A percentile compares a stretch with the other conserved stretches of the same genome.
Conservation (phyloP, 2,888 invertebrate species). For the Sericinus montela region DNA sequence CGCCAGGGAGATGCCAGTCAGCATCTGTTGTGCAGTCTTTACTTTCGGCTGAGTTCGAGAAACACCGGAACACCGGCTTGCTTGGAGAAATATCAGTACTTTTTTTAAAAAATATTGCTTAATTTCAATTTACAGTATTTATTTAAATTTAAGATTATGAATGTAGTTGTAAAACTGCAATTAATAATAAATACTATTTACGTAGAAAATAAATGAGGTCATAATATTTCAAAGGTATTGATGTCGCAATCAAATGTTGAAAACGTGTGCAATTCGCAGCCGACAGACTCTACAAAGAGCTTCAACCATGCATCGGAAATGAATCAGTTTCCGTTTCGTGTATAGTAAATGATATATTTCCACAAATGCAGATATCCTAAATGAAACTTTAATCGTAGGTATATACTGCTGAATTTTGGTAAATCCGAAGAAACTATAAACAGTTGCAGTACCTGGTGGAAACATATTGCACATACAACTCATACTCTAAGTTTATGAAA, state of each 20-base stretch:
- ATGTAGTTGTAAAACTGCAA: no score
- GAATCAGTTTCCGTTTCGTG: constrained; percentile 75
- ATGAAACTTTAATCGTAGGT: constrained; percentile 42
- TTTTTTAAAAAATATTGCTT: constrained; percentile 23
- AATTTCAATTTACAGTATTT: constrained; percentile 2
- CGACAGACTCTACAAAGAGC: constrained; percentile 74
- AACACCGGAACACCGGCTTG: constrained; percentile 25
- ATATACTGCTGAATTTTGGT: constrained; percentile 40
- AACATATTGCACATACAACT: constrained; percentile 49
- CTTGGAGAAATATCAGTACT: constrained; percentile 29
- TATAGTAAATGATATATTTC: constrained; percentile 68
- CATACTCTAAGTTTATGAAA: constrained; percentile 41
- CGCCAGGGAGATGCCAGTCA: constrained; percentile 70
- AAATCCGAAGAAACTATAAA: constrained; percentile 38
- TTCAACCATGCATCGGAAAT: constrained; percentile 76
- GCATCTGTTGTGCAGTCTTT: constrained; percentile 64
- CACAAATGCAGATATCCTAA: constrained; percentile 41
- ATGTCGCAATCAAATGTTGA: constrained; percentile 73
- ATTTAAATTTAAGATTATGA: no score
- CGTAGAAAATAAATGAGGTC: constrained; percentile 19
- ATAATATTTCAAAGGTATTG: constrained; percentile 50
- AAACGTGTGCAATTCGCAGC: constrained; percentile 72
- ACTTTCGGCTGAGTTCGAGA: constrained; percentile 40
- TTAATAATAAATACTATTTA: constrained; percentile 17
- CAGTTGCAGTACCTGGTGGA: constrained; percentile 44